Conservation (phyloP, 2,797 vertebrate genomes). For the Oreortyx pictus region DNA sequence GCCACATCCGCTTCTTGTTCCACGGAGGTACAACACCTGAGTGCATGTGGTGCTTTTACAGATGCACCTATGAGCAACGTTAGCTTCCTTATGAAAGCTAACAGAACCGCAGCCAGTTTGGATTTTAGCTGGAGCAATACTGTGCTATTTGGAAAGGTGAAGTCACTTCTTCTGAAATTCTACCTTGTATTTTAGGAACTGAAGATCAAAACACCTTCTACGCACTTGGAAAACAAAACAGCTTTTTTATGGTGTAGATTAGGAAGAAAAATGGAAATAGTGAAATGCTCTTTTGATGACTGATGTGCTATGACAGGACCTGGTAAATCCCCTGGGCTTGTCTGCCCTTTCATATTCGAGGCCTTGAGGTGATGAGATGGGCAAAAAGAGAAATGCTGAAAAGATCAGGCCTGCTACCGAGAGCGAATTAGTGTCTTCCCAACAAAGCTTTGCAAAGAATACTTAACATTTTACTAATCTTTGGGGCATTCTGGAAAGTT, state of each 20-base stretch:
- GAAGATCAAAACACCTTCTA: neutral
- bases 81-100: neutral
- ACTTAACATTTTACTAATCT: neutral
- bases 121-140: neutral
- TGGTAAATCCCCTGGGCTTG: neutral
- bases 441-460: constrained; percentile 20
- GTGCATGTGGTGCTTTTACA: accelerated
- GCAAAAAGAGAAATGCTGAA: neutral
- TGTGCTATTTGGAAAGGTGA: neutral
- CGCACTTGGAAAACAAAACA: neutral
- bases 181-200: neutral
- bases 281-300: neutral
- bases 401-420: neutral
- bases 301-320: neutral
- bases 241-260: neutral
- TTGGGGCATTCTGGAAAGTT: neutral
- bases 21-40: neutral
- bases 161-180: neutral
- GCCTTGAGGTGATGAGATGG: neutral
- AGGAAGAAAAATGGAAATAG: neutral
- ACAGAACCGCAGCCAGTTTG: neutral
- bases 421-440: neutral
- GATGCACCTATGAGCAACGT: neutral
- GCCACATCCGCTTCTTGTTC: neutral
- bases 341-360: neutral